Evolutionary conservation across 2,888 invertebrate species (phyloP).

Genomic region (Drosophila anceps): DNA sequence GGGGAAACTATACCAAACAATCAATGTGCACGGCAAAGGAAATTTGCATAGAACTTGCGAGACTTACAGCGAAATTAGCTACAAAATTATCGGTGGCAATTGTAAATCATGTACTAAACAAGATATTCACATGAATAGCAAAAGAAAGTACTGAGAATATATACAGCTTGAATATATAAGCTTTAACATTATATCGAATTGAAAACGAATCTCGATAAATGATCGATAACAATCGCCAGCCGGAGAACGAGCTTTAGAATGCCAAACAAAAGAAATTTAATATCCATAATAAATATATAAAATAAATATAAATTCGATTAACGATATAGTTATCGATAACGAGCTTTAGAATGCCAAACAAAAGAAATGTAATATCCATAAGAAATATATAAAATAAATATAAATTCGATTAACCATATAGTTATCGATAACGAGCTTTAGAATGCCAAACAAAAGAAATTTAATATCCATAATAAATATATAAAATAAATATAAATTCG

Average conservation of each 20-base stretch:
- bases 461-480: too few relatives aligned
- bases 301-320: too few relatives aligned
- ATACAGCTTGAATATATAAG: background rate
- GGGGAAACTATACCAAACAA: constrained; percentile 2
- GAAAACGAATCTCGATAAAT: background rate
- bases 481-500: too few relatives aligned
- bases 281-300: too few relatives aligned
- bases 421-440: background rate
- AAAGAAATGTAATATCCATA: background rate
- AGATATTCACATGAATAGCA: background rate
- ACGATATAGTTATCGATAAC: background rate
- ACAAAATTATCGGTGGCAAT: background rate
- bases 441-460: background rate
- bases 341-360: too few relatives aligned
- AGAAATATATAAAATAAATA: too few relatives aligned
- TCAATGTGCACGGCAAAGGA: background rate
- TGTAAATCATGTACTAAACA: background rate
- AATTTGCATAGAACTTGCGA: background rate
- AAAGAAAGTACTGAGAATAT: too few relatives aligned
- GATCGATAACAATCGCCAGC: background rate
- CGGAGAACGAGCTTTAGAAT: background rate
- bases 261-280: background rate
- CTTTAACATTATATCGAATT: background rate
- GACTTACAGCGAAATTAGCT: too few relatives aligned
- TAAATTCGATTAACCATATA: too few relatives aligned